Conservation (phyloP, 2,888 invertebrate species). For the Perizoma affinitatum region DNA sequence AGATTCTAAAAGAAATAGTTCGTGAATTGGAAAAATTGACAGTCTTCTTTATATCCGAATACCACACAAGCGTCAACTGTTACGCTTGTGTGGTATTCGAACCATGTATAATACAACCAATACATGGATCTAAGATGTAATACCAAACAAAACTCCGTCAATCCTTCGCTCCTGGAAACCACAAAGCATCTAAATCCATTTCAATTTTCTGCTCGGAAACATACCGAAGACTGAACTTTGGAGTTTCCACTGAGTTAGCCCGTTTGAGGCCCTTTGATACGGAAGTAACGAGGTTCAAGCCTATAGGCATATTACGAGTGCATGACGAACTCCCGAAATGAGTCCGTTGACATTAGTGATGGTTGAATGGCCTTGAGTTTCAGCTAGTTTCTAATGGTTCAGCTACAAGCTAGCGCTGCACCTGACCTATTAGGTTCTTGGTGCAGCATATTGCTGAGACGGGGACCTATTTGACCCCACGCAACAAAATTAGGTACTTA, state of each 20-base stretch:
- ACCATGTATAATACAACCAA: too few relatives aligned
- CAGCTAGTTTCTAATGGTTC: too few relatives aligned
- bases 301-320: constrained; percentile 18
- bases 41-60: too few relatives aligned
- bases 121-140: constrained; percentile 39
- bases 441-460: too few relatives aligned
- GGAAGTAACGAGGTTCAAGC: constrained; percentile 30
- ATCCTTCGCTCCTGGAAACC: constrained; percentile 10
- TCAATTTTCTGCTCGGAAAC: constrained; percentile 29
- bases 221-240: constrained; percentile 23
- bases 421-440: too few relatives aligned
- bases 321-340: constrained; percentile 18
- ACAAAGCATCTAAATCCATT: constrained; percentile 27
- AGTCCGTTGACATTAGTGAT: neutral
- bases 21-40: too few relatives aligned
- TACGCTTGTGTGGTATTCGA: too few relatives aligned
- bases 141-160: constrained; percentile 12
- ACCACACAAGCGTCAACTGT: too few relatives aligned
- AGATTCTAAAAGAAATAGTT: too few relatives aligned
- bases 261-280: constrained; percentile 35
- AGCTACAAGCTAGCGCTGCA: too few relatives aligned
- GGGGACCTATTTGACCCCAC: too few relatives aligned
- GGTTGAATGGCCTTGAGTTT: neutral
- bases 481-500: too few relatives aligned
- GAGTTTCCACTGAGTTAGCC: constrained; percentile 35